Percentiles rank a stretch among this genome's conserved stretches.
Conservation (phyloP, 2,888 invertebrate species). For the Stenichneumon culpator region DNA sequence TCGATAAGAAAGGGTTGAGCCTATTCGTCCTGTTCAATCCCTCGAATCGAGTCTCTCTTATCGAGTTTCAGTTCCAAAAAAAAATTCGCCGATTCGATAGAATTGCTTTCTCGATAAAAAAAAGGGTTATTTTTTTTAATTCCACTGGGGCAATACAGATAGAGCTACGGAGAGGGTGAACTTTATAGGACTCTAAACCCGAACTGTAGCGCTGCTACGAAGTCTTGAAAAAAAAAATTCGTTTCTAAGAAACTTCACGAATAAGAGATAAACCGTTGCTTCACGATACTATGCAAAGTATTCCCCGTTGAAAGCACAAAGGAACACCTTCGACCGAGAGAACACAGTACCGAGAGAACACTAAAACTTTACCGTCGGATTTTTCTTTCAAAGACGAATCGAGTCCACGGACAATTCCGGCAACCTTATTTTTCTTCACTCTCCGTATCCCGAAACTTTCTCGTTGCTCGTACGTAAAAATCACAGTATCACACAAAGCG, state of each 20-base stretch:
- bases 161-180: too few species aligned
- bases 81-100: neutral
- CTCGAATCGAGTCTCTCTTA: neutral
- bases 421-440: neutral
- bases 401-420: neutral
- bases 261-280: neutral
- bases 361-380: conserved; percentile 4
- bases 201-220: neutral
- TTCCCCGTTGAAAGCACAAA: neutral
- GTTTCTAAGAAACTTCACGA: neutral
- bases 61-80: neutral
- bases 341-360: neutral
- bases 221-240: neutral
- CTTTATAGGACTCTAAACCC: neutral
- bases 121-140: neutral
- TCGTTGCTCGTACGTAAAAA: neutral
- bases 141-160: neutral
- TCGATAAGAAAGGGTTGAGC: neutral
- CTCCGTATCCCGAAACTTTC: neutral
- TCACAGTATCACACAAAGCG: neutral
- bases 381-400: neutral
- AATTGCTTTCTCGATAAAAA: neutral
- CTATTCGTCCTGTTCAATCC: neutral
- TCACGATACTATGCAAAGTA: neutral
- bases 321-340: neutral